Percentiles rank a stretch among this genome's conserved stretches.
phyloP scores from a whole-genome alignment of 2,888 invertebrate species.

The Gastrophysa polygoni region DNA sequence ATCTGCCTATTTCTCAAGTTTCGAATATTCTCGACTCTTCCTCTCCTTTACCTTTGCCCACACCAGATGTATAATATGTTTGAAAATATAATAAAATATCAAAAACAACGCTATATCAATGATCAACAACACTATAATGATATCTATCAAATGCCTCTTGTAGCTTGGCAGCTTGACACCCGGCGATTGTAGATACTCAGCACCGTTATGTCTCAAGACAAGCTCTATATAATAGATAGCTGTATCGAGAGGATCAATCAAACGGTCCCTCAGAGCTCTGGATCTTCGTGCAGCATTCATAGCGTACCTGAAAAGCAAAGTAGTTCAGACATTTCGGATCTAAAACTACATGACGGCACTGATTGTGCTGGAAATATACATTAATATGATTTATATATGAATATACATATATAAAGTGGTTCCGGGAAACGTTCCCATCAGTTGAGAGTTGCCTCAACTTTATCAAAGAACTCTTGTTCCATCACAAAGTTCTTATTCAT shows the following conservation, averaged over 20 bases:
- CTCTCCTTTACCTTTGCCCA: neutral
- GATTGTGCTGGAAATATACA: too few relatives aligned
- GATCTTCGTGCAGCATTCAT: conserved; percentile 17
- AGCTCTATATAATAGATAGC: conserved; percentile 33
- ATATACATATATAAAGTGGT: too few relatives aligned
- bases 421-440: too few relatives aligned
- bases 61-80: conserved; percentile 26
- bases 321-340: neutral
- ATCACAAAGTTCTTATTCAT: too few relatives aligned
- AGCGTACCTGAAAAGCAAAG: conserved; percentile 26
- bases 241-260: conserved; percentile 20
- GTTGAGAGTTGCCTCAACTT: too few relatives aligned
- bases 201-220: conserved; percentile 27
- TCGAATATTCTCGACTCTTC: conserved; percentile 14
- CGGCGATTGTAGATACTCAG: conserved; percentile 27
- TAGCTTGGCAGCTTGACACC: conserved; percentile 23
- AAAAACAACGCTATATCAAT: conserved; percentile 28
- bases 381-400: neutral
- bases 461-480: too few relatives aligned
- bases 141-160: conserved; percentile 29
- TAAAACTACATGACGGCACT: too few relatives aligned
- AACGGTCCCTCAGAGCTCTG: conserved; percentile 22
- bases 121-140: conserved; percentile 24
- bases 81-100: conserved; percentile 33
- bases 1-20: conserved; percentile 3